Evolutionary conservation across 2,113 vertebrate genomes (phyloP), one percentile per base, ranked within the genome.

Genomic region (Anoplopoma fimbria): DNA sequence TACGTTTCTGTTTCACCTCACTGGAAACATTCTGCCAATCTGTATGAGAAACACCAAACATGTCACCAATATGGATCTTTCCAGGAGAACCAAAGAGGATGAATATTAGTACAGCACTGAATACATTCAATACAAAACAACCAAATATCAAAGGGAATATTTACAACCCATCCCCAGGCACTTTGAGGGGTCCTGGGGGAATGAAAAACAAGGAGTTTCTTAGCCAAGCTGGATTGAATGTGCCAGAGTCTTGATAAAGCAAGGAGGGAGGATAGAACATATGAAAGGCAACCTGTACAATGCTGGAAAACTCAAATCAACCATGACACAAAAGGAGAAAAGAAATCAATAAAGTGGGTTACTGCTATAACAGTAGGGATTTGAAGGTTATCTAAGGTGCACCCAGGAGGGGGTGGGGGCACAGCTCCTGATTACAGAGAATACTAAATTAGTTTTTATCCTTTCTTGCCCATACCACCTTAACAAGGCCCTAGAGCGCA

Each of bases 401-500:
- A 64, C 72, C 79, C 45, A 47, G 45, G 45, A 47, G 45, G 45
- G 23, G n/a, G 51, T 13, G n/a, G 53, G n/a, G n/a, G 53, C 21
- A 71, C 69, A 25, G 2, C 19, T 25, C 74, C 64, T 83, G 72
- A 93, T 92, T 34, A 94, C 63, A 94, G 61, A 85, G 93, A 93
- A 95, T 94, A 87, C 25, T 69, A 78, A 77, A 95, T 90, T 79
- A 89, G 84, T 21, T 31, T 15, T 68, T 25, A 17, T 51, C 36
- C 64, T 69, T 68, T 86, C 62, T 60, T 29, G 9, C 51, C 29
- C 40, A 23, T 23, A 38, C 68, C 69, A 87, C 71, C 77, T 80
- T 92, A 94, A 93, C 87, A 89, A 93, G 90, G 85, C 87, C 91
- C 92, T 6, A 27, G 71, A 77, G 88, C 34, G 36, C 38, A 34